Conservation (phyloP, 1,140 invertebrate genomes). For the Eumeta japonica region DNA sequence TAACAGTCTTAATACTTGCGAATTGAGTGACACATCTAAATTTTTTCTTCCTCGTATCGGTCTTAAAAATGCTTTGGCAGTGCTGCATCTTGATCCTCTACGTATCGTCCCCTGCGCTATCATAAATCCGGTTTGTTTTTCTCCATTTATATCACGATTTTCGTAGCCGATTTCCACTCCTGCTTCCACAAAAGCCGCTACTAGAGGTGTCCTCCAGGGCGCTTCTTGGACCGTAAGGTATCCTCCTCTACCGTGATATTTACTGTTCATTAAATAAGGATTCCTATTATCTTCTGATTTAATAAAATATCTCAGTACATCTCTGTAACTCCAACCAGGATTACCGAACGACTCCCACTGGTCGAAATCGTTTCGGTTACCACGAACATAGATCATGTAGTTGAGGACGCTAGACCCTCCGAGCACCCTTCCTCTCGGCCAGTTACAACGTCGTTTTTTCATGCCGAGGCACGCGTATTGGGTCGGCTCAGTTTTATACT, state of each 20-base stretch:
- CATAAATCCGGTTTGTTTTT: constrained; percentile 81
- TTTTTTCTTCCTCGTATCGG: constrained; percentile 76
- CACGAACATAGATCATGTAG: constrained; percentile 94
- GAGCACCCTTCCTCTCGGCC: constrained; percentile 81
- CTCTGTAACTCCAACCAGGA: constrained; percentile 85
- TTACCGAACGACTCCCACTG: constrained; percentile 86
- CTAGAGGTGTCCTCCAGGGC: constrained; percentile 79
- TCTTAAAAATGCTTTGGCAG: constrained; percentile 84
- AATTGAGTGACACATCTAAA: constrained; percentile 75
- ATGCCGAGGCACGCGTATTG: constrained; percentile 75
- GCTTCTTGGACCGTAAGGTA: constrained; percentile 81
- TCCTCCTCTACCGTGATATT: constrained; percentile 75
- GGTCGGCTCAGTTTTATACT: constrained; percentile 88
- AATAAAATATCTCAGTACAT: constrained; percentile 84
- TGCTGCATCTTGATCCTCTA: constrained; percentile 82
- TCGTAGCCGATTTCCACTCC: constrained; percentile 85
- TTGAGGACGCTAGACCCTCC: constrained; percentile 91
- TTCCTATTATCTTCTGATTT: constrained; percentile 88
- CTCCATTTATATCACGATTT: constrained; percentile 84
- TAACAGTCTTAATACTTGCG: constrained; percentile 71
- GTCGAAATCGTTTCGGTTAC: constrained; percentile 81
- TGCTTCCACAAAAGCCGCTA: constrained; percentile 80
- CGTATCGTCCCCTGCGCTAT: constrained; percentile 87
- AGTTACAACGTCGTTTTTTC: constrained; percentile 76
- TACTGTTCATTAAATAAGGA: constrained; percentile 70